Evolutionary conservation across 1,140 invertebrate species (phyloP).

Genomic region (Carcinoscorpius rotundicauda): DNA sequence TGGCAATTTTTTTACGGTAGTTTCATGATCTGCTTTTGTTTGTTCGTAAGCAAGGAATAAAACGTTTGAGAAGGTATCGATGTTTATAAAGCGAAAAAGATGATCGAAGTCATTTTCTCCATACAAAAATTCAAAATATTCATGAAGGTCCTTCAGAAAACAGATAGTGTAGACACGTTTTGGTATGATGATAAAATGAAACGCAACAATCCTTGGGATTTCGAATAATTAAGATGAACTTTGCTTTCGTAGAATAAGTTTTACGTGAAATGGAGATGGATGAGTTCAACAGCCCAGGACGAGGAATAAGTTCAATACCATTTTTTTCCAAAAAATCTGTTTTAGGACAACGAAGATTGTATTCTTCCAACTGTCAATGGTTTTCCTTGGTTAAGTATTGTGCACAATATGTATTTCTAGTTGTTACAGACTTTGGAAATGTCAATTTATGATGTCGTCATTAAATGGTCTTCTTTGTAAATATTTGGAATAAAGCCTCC

Average conservation of each 20-base stretch:
- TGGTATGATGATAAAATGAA: too few species aligned
- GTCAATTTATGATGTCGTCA: too few species aligned
- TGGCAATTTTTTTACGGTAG: slow-evolving; percentile 12
- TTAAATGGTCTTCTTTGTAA: too few species aligned
- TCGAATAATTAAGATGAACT: slow-evolving; percentile 51
- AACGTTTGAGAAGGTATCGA: slow-evolving; percentile 25
- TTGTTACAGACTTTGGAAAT: too few species aligned
- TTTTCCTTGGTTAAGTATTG: too few species aligned
- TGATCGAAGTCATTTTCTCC: slow-evolving; percentile 24
- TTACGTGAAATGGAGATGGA: slow-evolving; percentile 60
- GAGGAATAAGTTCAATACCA: background rate
- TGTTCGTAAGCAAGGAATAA: slow-evolving; percentile 26
- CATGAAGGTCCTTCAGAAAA: slow-evolving; percentile 12
- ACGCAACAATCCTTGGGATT: too few species aligned
- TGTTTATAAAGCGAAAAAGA: slow-evolving; percentile 23
- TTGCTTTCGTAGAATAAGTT: slow-evolving; percentile 30
- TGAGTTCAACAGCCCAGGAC: slow-evolving; percentile 39
- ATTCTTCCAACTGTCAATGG: too few species aligned
- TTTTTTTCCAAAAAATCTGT: too few species aligned
- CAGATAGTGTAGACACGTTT: slow-evolving; percentile 15
- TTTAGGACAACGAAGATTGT: too few species aligned
- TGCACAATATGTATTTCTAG: too few species aligned
- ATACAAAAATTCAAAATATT: slow-evolving; percentile 16
- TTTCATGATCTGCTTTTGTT: slow-evolving; percentile 8
- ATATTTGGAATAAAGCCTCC: too few species aligned